Evolutionary conservation across 2,888 invertebrate genomes (phyloP).

Genomic region (Nezara viridula): DNA sequence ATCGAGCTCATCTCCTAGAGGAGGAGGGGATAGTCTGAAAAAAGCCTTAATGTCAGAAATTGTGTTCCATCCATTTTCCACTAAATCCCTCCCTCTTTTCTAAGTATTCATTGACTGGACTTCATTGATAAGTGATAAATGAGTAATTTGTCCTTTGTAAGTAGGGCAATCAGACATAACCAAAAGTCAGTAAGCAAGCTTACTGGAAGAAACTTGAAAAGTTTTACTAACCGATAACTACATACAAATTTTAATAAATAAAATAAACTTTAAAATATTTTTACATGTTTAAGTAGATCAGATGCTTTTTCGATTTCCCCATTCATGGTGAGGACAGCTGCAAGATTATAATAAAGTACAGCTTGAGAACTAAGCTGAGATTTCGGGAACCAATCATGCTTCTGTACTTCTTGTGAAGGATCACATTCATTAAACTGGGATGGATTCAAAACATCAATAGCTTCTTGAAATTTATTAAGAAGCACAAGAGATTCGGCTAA

Average conservation of each 20-base stretch:
- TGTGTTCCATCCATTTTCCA: too few species aligned
- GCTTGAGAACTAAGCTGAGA: conserved; percentile 77
- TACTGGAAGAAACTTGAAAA: too few species aligned
- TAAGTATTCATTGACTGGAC: too few species aligned
- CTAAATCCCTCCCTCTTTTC: too few species aligned
- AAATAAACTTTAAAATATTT: conserved; percentile 33
- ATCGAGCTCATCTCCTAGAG: too few species aligned
- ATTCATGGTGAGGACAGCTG: conserved; percentile 80
- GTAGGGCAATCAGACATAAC: background rate
- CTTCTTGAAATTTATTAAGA: conserved; percentile 85
- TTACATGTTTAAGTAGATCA: conserved; percentile 70
- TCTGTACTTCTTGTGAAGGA: conserved; percentile 67
- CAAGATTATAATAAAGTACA: conserved; percentile 84
- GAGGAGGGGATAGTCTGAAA: too few species aligned
- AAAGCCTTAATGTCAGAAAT: too few species aligned
- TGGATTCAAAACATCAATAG: conserved; percentile 85
- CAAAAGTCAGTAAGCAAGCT: background rate
- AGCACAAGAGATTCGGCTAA: conserved; percentile 89
- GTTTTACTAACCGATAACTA: background rate
- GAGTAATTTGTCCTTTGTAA: too few species aligned
- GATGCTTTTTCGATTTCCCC: conserved; percentile 81
- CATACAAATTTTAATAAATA: background rate
- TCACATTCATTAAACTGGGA: conserved; percentile 76
- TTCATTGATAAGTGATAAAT: too few species aligned
- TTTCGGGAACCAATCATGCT: conserved; percentile 75